Conservation (phyloP, 2,888 invertebrate genomes). For the Luperina testacea region DNA sequence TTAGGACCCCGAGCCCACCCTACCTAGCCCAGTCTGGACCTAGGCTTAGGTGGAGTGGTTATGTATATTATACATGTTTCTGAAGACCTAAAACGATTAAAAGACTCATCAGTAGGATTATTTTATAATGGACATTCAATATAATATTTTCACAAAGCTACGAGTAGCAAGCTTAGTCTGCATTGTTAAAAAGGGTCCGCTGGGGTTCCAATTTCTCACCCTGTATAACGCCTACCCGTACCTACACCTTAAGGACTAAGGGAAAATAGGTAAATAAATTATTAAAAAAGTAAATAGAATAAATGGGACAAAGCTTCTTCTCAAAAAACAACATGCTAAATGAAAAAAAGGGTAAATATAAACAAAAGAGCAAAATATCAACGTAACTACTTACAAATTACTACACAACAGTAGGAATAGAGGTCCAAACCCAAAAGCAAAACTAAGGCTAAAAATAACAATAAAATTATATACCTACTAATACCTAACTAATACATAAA, state of each 20-base stretch:
- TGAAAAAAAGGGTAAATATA: constrained; percentile 1
- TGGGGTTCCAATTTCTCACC: constrained; percentile 19
- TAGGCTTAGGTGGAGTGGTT: too few relatives aligned
- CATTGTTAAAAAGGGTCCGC: neutral
- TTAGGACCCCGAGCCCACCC: constrained; percentile 3
- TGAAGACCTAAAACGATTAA: neutral
- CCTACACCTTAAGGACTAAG: constrained; percentile 7
- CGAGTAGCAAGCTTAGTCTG: neutral
- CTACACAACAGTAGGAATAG: constrained; percentile 27
- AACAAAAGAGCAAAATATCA: constrained; percentile 30
- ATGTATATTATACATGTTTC: neutral
- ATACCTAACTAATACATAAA: constrained; percentile 28
- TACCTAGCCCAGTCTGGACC: too few relatives aligned
- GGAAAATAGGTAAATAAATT: neutral
- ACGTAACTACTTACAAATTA: constrained; percentile 33
- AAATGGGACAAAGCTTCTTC: neutral
- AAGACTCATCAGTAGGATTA: neutral
- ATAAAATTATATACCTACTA: constrained; percentile 15
- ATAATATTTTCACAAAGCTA: neutral
- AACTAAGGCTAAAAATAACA: constrained; percentile 52
- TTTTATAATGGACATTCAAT: neutral
- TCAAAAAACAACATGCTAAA: constrained; percentile 48
- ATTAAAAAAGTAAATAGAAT: neutral
- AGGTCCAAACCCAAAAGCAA: constrained; percentile 61
- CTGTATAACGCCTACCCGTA: constrained; percentile 6